Evolutionary conservation across 1,140 invertebrate species (phyloP).

Genomic region (Whitmania pigra): DNA sequence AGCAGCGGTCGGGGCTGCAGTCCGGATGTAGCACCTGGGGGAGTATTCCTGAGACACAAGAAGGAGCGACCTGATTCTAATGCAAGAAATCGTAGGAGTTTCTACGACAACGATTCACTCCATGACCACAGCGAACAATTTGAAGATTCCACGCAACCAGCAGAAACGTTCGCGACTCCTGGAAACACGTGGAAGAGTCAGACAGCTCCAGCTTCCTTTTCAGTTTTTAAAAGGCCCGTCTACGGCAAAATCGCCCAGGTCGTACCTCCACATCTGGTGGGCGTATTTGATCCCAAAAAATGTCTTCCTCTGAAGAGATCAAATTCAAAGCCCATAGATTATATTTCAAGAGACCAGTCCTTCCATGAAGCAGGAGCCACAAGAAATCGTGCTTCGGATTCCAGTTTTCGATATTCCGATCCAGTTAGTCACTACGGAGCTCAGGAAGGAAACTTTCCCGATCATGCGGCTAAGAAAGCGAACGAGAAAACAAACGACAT

Average conservation of each 20-base stretch:
- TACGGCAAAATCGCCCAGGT: conserved; percentile 9
- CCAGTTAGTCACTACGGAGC: background rate
- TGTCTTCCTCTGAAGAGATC: conserved; percentile 10
- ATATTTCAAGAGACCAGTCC: too few relatives aligned
- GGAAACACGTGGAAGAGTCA: background rate
- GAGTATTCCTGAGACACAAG: too few relatives aligned
- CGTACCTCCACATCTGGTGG: conserved; percentile 11
- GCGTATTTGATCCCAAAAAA: conserved; percentile 16
- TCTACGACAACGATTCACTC: conserved; percentile 1
- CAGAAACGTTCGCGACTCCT: too few relatives aligned
- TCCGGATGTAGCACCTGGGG: too few relatives aligned
- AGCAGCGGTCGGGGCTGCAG: too few relatives aligned
- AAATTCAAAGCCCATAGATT: too few relatives aligned
- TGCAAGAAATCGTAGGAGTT: background rate
- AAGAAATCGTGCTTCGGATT: background rate
- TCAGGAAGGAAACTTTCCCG: too few relatives aligned
- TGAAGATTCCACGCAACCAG: background rate
- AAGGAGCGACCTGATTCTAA: too few relatives aligned
- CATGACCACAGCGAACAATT: background rate
- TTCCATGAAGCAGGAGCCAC: background rate
- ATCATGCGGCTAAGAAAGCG: background rate
- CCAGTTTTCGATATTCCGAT: background rate
- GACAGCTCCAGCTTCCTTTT: background rate
- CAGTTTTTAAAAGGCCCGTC: background rate
- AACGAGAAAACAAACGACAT: background rate